A percentile compares a stretch with the other conserved stretches of the same genome.
phyloP scores from a whole-genome alignment of 2,888 invertebrate genomes.

The Polydrusus pterygomalis region DNA sequence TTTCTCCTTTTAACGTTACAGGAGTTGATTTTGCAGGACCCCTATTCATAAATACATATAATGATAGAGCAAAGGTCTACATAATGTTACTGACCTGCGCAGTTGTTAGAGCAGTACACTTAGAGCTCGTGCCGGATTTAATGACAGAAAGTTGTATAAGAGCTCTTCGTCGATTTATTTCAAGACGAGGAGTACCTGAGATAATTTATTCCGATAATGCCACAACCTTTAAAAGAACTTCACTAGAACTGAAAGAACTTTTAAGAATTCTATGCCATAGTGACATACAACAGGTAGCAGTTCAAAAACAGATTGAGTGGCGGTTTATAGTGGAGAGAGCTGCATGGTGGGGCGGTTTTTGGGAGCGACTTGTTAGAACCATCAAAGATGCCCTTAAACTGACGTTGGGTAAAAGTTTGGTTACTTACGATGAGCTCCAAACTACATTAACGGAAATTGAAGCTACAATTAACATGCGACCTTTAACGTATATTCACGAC shows the following conservation, averaged over 20 bases:
- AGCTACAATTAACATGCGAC: too few relatives aligned
- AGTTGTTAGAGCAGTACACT: not conserved
- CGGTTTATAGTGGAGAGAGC: too few relatives aligned
- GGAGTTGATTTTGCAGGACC: not conserved
- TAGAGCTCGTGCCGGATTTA: not conserved
- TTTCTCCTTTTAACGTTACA: not conserved
- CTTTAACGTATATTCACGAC: too few relatives aligned
- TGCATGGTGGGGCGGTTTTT: too few relatives aligned
- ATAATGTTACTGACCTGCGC: not conserved
- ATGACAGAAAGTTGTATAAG: not conserved
- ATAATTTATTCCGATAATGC: not conserved
- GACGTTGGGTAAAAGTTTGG: too few relatives aligned
- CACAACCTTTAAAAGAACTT: not conserved
- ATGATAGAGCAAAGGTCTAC: not conserved
- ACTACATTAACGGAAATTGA: too few relatives aligned
- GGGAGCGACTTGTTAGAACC: too few relatives aligned
- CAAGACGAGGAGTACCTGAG: not conserved
- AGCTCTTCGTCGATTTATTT: not conserved
- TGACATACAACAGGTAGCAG: too few relatives aligned
- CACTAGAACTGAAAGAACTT: not conserved
- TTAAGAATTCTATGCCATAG: too few relatives aligned
- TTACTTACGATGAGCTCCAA: too few relatives aligned
- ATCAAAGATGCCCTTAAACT: too few relatives aligned
- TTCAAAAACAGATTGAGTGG: too few relatives aligned
- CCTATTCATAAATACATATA: not conserved